Percentiles rank a stretch among this genome's conserved stretches.
These are phyloP conservation scores for Athene noctua DNA, from an alignment of 2,113 vertebrate genomes.

Conservation along the genomic window DNA sequence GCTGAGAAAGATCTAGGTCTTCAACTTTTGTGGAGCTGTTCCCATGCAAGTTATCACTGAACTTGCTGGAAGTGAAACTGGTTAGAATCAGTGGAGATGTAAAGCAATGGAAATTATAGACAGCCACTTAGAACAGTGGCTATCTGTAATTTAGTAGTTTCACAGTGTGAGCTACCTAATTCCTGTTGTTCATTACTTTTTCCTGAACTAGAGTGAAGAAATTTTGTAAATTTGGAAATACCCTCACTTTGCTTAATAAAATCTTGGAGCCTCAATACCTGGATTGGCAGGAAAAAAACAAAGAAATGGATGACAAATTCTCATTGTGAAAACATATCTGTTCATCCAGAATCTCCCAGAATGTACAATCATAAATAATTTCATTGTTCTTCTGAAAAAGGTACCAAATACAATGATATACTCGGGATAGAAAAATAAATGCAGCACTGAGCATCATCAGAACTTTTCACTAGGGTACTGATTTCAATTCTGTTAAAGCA, in stretches of 20 bases:
- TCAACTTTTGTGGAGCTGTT: not conserved
- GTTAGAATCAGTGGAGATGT: not conserved
- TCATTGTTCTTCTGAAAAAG: not conserved
- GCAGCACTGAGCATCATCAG: not conserved
- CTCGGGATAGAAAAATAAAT: not conserved
- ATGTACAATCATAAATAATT: not conserved
- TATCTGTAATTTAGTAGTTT: not conserved
- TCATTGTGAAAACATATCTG: too few relatives aligned
- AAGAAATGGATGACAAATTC: not conserved
- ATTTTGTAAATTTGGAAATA: not conserved
- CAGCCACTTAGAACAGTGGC: not conserved
- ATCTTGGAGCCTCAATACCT: conserved; percentile 45
- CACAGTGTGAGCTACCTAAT: not conserved
- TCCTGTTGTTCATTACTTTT: not conserved
- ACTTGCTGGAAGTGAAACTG: not conserved
- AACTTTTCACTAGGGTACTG: not conserved
- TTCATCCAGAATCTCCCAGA: not conserved
- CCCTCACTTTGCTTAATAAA: conserved; percentile 40
- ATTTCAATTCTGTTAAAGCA: not conserved
- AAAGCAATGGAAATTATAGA: not conserved
- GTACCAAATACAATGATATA: not conserved
- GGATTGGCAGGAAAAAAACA: not conserved
- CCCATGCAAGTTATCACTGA: not conserved
- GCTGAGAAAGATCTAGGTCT: not conserved
- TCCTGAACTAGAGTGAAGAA: not conserved